A percentile compares a stretch with the other conserved stretches of the same genome.
Conservation (phyloP, 2,113 vertebrate genomes). For the Panthera tigris region DNA sequence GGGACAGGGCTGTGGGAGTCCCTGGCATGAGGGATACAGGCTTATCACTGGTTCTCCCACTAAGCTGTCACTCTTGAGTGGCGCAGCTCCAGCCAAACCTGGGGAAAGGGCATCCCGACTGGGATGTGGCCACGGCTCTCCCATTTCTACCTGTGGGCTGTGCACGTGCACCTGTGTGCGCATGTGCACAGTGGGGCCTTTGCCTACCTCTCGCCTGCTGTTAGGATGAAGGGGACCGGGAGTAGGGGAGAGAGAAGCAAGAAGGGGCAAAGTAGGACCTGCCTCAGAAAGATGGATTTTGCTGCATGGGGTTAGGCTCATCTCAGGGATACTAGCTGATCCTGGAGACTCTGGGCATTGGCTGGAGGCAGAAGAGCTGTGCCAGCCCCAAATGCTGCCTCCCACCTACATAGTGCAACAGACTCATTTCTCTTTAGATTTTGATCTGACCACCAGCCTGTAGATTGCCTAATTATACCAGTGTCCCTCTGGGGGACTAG, state of each 20-base stretch:
- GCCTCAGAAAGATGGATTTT: not conserved
- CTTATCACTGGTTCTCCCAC: not conserved
- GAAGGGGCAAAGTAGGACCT: not conserved
- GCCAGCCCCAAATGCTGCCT: not conserved
- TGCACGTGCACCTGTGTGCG: not conserved
- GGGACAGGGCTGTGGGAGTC: not conserved
- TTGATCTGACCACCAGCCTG: not conserved
- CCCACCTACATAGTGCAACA: not conserved
- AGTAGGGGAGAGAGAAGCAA: not conserved
- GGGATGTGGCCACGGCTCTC: not conserved
- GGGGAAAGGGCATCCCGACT: not conserved
- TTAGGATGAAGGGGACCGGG: not conserved
- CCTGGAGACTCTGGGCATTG: not conserved
- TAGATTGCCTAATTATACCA: constrained; percentile 54
- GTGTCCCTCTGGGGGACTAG: constrained; percentile 19
- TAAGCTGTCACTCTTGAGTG: not conserved
- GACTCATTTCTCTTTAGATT: not conserved
- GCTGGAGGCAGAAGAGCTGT: not conserved
- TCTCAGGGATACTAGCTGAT: not conserved
- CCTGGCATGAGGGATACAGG: not conserved
- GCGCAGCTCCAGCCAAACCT: not conserved
- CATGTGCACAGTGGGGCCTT: not conserved
- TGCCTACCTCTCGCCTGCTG: not conserved
- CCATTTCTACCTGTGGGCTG: not conserved
- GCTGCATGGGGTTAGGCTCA: not conserved